Evolutionary conservation across 1,140 invertebrate genomes (phyloP), one percentile per base, ranked within the genome.

Genomic region (Pentalonia nigronervosa): DNA sequence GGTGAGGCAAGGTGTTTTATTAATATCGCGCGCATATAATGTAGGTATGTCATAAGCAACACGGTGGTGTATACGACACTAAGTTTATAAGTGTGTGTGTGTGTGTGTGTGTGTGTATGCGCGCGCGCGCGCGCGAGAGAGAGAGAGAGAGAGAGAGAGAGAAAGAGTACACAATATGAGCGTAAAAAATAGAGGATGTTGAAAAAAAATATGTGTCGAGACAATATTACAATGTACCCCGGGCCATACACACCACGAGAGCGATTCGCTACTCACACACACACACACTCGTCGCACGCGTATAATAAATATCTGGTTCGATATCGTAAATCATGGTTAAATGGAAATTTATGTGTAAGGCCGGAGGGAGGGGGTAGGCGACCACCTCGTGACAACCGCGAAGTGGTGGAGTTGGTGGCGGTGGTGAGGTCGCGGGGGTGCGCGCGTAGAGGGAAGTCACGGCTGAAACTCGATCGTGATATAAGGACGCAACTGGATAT

Each of bases 261-360:
- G 30, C 60, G 60, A 14, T 67, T 67, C 60, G 60, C 30, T 76
- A 76, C 60, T 76, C 41, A 76, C 30, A 67, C 30, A 67, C 60
- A n/a, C 17, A 76, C 14, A 76, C 60, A 76, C 14, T 67, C 60
- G 60, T 76, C 60, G 60, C 30, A n/a, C n/a, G 60, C 60, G 60
- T 76, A 76, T 76, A 76, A 60, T 90, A 90, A 41, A 60, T 90
- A 41, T 90, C 56, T 90, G 41, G 36, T 60, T 34, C 34, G 88
- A 48, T 81, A 81, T 36, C 67, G 41, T 92, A 92, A 92, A 83
- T 92, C 91, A 83, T 92, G 60, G 83, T 81, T 84, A 92, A 91
- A 92, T 92, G 45, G 45, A 92, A 92, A 47, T 81, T 81, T 83
- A 81, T 92, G 67, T 92, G 76, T n/a, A 76, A 67, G 30, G 60